Conservation (phyloP, 2,113 vertebrate genomes). For the Calcarius ornatus region DNA sequence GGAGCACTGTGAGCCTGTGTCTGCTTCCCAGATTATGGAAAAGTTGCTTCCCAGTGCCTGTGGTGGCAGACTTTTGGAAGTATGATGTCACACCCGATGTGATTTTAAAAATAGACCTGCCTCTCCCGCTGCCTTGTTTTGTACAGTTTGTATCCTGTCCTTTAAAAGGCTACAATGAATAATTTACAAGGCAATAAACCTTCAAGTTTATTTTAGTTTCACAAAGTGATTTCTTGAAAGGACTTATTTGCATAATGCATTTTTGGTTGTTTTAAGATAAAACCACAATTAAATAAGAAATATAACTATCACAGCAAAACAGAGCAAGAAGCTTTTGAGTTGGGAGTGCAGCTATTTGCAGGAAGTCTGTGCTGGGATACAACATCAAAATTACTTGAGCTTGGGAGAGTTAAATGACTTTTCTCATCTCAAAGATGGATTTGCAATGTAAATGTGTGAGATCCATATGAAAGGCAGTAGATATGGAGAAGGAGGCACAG, state of each 20-base stretch:
- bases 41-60: background rate
- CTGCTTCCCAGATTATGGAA: background rate
- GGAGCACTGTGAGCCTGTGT: background rate
- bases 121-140: background rate
- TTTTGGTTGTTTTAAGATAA: conserved; percentile 65
- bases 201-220: conserved; percentile 45
- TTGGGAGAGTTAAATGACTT: background rate
- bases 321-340: background rate
- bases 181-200: conserved; percentile 22
- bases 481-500: background rate
- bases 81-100: background rate
- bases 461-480: background rate
- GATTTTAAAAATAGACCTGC: background rate
- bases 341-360: background rate
- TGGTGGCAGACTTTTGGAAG: background rate
- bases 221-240: conserved; percentile 42
- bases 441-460: conserved; percentile 24
- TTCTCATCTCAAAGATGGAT: background rate
- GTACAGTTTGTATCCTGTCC: background rate
- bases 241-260: conserved; percentile 31
- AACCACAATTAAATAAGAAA: background rate
- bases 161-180: background rate
- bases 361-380: background rate
- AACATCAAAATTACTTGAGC: background rate
- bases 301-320: background rate